A percentile compares a stretch with the other conserved stretches of the same genome.
Conservation (phyloP, 2,888 invertebrate genomes). For the Nudaria mundana region DNA sequence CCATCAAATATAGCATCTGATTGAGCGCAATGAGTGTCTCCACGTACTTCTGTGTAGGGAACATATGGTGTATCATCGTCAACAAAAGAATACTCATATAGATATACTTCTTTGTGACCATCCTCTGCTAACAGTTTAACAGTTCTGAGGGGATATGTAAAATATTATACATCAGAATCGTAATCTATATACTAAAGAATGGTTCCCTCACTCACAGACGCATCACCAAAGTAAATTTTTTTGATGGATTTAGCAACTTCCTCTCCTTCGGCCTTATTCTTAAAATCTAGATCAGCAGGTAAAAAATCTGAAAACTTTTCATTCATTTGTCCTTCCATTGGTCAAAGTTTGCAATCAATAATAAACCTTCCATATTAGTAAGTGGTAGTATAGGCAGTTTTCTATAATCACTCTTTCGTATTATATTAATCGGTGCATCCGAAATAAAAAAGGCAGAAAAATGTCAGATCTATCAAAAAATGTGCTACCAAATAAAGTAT, state of each 20-base stretch:
- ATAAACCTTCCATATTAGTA: slow-evolving; percentile 42
- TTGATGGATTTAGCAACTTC: slow-evolving; percentile 34
- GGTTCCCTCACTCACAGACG: slow-evolving; percentile 20
- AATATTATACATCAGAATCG: slow-evolving; percentile 55
- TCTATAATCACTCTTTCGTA: slow-evolving; percentile 22
- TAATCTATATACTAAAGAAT: slow-evolving; percentile 31
- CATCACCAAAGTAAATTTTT: slow-evolving; percentile 45
- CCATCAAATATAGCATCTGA: slow-evolving; percentile 22
- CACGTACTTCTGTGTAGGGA: slow-evolving; percentile 31
- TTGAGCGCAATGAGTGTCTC: slow-evolving; percentile 44
- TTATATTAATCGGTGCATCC: slow-evolving; percentile 25
- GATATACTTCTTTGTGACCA: slow-evolving; percentile 38
- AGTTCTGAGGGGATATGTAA: slow-evolving; percentile 39
- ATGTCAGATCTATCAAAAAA: slow-evolving; percentile 10
- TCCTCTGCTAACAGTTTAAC: slow-evolving; percentile 29
- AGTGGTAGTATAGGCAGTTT: slow-evolving; percentile 38
- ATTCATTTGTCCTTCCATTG: slow-evolving; percentile 39
- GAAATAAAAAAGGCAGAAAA: slow-evolving; percentile 25
- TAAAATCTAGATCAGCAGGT: slow-evolving; percentile 43
- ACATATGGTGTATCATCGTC: slow-evolving; percentile 29
- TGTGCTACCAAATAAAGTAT: slow-evolving; percentile 11
- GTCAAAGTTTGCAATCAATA: slow-evolving; percentile 23
- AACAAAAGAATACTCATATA: slow-evolving; percentile 46
- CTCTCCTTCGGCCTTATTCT: slow-evolving; percentile 31
- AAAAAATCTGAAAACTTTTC: slow-evolving; percentile 41